Base-by-base conservation (phyloP, 2,113 vertebrate species). In the Corydoras sp. region DNA sequence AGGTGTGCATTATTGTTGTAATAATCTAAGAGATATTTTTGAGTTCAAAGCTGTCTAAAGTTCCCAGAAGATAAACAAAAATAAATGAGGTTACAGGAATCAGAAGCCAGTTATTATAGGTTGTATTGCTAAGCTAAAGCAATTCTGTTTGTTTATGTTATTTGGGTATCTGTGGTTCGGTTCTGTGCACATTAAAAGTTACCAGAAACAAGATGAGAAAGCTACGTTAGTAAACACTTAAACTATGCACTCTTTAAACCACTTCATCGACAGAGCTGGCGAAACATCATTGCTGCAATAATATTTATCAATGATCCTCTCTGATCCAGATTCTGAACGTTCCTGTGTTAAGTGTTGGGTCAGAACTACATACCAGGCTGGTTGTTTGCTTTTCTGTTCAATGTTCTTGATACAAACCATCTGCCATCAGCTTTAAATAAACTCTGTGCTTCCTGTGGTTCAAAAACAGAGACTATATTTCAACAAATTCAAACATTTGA, bases 161-260 rank as follows among this genome's bases (percentile, higher is more conserved):
- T 24, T 65, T 10, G 59, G 9, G n/a, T 56, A 35, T 15, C 54
- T 62, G 15, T 63, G 30, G 12, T 63, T 65, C 56, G 18, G 43
- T 31, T 31, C 11, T 43, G 30, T 10, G 53, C 43, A n/a, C 30
- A 71, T 49, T 14, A 4, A 65, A 51, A 64, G 70, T 31, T 69
- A 66, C 71, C 65, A 65, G 58, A 54, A 51, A 73, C 18, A 24
- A 55, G 48, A 71, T 50, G 9, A 18, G 53, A 63, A 69, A 62
- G 11, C 49, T 9, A 55, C 14, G 9, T 55, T 13, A 10, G 4
- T 10, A 55, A n/a, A 7, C 13, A 82, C 83, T 84, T 85, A 58
- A 87, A 82, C 88, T 90, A 88, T 91, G 89, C 89, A 90, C 84
- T 79, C 81, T 67, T 77, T 84, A 68, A 60, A 73, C 69, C 56